Conservation (phyloP, 2,113 vertebrate genomes). For the Oxygymnocypris stewartii region DNA sequence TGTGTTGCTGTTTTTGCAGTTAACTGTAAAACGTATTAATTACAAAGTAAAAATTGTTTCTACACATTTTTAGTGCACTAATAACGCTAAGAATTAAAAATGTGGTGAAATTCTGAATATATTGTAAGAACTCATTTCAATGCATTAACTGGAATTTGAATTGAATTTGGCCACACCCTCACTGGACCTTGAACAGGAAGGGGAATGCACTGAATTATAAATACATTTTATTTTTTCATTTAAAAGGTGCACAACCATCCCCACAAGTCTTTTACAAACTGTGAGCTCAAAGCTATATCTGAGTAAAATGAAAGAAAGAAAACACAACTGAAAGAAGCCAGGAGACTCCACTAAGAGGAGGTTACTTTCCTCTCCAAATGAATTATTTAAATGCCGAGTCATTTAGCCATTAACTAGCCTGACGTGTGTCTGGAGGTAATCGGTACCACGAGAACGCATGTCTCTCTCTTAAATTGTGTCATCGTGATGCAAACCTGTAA, state of each 20-base stretch:
- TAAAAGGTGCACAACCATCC: neutral
- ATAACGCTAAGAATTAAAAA: neutral
- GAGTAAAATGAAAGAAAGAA: neutral
- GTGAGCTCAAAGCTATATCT: neutral
- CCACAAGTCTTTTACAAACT: neutral
- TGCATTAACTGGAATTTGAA: neutral
- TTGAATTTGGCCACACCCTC: neutral
- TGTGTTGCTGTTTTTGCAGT: too few relatives aligned
- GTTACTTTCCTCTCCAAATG: constrained; percentile 36
- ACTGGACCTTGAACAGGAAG: neutral
- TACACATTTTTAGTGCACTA: neutral
- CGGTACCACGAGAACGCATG: neutral
- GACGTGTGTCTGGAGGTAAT: neutral
- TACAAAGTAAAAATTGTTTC: neutral
- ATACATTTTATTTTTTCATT: too few relatives aligned
- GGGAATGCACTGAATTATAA: neutral
- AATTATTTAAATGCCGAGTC: constrained; percentile 47
- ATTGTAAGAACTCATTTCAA: neutral
- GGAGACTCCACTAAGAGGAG: neutral
- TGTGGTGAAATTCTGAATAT: neutral
- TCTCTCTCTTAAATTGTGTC: neutral
- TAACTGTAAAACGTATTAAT: neutral
- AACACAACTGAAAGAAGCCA: neutral
- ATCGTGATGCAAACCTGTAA: neutral
- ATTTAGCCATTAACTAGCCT: constrained; percentile 36